Base-by-base conservation (phyloP, 2,797 vertebrate genomes). In the Pygocentrus nattereri region DNA sequence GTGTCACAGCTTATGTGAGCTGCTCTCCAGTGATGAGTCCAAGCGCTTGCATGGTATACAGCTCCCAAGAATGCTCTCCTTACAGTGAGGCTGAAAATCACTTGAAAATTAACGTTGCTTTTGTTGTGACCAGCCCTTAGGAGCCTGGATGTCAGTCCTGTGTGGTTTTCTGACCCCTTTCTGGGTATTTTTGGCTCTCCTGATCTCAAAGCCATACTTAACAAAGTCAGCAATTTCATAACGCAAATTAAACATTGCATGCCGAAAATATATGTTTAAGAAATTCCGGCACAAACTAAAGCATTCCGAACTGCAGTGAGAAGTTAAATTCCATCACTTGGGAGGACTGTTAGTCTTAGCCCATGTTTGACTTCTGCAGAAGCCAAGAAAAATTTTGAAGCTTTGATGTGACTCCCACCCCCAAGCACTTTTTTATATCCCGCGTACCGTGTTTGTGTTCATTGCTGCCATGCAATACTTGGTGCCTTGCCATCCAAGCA, bases 251-350 rank as follows among this genome's bases (percentile, higher is more conserved):
- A 93, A 93, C 67, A 83, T 83, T 90, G 74, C 82, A 71, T 25
- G 78, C 85, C 12, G 84, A 92, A 94, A 92, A 89, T 93, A 90
- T 87, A 90, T 90, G 89, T 91, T 93, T 91, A 88, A 91, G 87
- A 93, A 90, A 91, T 92, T 93, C 89, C 74, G 75, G 70, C 87
- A 88, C 82, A 77, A 85, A 84, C 86, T 90, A 88, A 86, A 88
- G 88, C 92, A 93, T 94, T 94, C 93, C 88, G 85, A 65, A 84
- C 58, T 84, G 59, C 69, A 68, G 83, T 71, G 54, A 49, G 82
- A 79, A 62, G 78, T 84, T 92, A 88, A 86, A 89, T 89, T 90
- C 87, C 87, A 88, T 76, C 74, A 59, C 18, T 71, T 8, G 38
- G 38, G 52, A 65, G 83, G 80, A 84, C 83, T 41, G 5, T 74